Base-by-base conservation (phyloP, 2,888 invertebrate genomes). In the Punctoribates punctum region DNA sequence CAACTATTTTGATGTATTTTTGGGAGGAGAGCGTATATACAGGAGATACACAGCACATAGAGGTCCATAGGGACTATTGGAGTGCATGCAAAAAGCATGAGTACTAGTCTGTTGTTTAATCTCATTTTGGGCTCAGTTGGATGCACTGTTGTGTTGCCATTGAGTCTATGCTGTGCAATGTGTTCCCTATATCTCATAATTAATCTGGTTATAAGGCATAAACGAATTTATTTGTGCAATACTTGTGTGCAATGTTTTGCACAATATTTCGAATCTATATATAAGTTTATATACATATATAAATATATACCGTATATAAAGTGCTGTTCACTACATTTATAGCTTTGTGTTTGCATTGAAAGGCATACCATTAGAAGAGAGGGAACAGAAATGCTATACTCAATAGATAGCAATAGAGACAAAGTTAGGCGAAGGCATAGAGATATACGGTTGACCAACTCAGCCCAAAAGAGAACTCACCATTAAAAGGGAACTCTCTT, bases 171-270 rank as follows among this genome's bases (percentile, higher is more conserved):
- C 27, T 27, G 27, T 27, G 34, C 67, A 67, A 67, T 67, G 67
- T 67, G 67, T 67, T 67, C 67, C 34, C 38, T 67, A 67, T 67
- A 67, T 67, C 67, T 67, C 17, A 67, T 67, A 67, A 67, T 67
- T 67, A 67, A 67, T 67, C 67, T 67, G 15, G 38, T 67, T 67
- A 67, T 67, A 67, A 67, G 67, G 67, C 67, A 67, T 67, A 67
- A 67, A 38, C 67, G n/a, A 67, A 67, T 67, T 67, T 67, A 67
- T 67, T 67, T 60, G 60, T 60, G 60, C 29, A 60, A 60, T 60
- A 60, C 38, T 67, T 67, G 38, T 67, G 29, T 17, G 25, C 57
- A 25, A 57, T 57, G 57, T 57, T 57, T 57, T 57, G 62, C 62
- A 38, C n/a, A 34, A 67, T n/a, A 67, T 67, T 65, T 67, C 20